Conservation (phyloP, 2,797 vertebrate genomes). For the Halcyon badia region DNA sequence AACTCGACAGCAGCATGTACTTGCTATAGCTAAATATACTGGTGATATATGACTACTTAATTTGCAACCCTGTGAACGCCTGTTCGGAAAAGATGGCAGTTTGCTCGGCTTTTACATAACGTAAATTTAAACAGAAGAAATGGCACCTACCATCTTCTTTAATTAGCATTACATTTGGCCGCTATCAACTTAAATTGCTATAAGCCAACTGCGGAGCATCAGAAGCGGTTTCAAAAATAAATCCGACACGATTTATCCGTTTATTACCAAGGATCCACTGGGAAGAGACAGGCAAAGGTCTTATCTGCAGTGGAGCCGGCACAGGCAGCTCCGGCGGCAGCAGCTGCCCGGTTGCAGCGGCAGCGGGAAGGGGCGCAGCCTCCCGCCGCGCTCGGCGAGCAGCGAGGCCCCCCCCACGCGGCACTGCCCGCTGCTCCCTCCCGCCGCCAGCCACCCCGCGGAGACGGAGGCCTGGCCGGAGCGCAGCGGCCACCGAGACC, state of each 20-base stretch:
- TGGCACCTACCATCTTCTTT: background rate
- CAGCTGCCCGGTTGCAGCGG: accelerated
- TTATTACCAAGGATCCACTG: background rate
- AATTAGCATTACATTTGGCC: background rate
- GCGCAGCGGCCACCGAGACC: background rate
- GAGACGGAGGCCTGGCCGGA: background rate
- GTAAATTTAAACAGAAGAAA: background rate
- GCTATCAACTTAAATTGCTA: background rate
- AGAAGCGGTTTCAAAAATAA: background rate
- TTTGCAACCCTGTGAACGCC: background rate
- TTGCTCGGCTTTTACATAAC: slow-evolving; percentile 35
- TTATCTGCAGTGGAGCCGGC: background rate
- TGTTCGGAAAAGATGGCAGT: slow-evolving; percentile 32
- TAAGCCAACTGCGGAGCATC: background rate
- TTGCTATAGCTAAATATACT: slow-evolving; percentile 56
- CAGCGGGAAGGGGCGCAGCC: background rate
- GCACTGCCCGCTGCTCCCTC: background rate
- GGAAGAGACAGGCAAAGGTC: background rate
- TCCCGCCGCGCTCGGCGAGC: background rate
- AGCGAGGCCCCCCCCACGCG: background rate
- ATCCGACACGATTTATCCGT: accelerated
- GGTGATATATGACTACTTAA: background rate
- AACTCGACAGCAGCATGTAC: slow-evolving; percentile 32
- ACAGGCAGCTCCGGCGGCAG: background rate
- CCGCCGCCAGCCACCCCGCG: background rate